Percentiles rank a stretch among this genome's conserved stretches.
Conservation (phyloP, 2,113 vertebrate genomes). For the Phasianus colchicus region DNA sequence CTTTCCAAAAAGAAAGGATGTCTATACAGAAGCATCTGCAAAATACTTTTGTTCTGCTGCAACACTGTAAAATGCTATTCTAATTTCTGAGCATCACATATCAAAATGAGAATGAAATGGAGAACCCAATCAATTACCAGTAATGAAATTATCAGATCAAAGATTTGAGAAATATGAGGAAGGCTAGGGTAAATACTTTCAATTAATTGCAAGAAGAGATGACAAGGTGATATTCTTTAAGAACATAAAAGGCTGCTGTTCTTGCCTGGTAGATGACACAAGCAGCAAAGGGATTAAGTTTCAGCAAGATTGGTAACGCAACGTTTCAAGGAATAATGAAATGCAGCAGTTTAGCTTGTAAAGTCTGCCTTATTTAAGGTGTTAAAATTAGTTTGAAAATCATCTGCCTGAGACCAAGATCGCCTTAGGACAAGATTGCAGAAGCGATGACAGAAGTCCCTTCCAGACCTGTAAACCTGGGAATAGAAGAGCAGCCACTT, state of each 20-base stretch:
- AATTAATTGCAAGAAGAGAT: not conserved
- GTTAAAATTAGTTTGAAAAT: not conserved
- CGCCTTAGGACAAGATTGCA: not conserved
- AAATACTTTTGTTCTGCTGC: not conserved
- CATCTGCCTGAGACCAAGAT: not conserved
- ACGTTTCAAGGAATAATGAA: not conserved
- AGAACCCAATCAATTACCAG: not conserved
- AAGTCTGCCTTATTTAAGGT: not conserved
- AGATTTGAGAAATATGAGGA: not conserved
- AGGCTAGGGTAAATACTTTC: not conserved
- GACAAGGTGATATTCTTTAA: not conserved
- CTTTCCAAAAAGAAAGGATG: not conserved
- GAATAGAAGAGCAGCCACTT: not conserved
- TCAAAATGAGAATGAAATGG: not conserved
- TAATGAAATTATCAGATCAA: not conserved
- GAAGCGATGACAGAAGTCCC: not conserved
- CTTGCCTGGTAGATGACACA: not conserved
- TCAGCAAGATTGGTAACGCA: not conserved
- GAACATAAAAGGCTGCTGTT: not conserved
- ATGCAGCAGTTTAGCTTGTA: not conserved
- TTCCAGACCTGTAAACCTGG: not conserved
- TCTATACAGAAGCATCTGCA: not conserved
- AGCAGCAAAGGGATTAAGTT: slow-evolving; percentile 35
- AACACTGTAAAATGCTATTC: not conserved
- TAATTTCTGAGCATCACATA: not conserved